Conservation (phyloP, 2,888 invertebrate genomes). For the Microplitis manilae region DNA sequence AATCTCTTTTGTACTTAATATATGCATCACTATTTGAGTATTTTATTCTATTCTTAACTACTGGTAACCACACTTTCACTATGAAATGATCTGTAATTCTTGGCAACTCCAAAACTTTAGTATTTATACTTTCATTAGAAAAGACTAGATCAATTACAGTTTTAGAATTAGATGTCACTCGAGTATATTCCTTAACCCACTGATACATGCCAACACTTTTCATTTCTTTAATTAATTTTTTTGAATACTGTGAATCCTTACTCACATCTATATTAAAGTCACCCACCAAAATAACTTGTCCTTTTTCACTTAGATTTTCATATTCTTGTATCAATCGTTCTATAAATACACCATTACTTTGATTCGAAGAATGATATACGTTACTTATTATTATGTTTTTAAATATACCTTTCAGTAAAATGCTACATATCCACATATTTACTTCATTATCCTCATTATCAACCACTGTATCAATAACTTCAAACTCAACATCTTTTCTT, state of each 20-base stretch:
- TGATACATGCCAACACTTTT: not conserved
- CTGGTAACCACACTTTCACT: not conserved
- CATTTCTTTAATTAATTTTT: not conserved
- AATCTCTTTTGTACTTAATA: constrained; percentile 9
- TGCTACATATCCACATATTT: constrained; percentile 11
- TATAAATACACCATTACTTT: constrained; percentile 9
- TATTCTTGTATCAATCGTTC: constrained; percentile 9
- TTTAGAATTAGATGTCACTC: not conserved
- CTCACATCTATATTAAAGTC: constrained; percentile 7
- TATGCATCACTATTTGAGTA: not conserved
- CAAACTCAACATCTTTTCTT: not conserved
- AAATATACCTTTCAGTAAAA: not conserved
- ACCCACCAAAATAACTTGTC: constrained; percentile 8
- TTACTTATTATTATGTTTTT: not conserved
- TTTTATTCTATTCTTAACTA: not conserved
- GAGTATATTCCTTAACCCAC: not conserved
- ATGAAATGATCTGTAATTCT: not conserved
- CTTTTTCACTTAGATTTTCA: not conserved
- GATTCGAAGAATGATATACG: constrained; percentile 9
- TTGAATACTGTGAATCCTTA: constrained; percentile 7
- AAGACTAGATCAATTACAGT: not conserved
- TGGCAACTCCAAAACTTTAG: not conserved
- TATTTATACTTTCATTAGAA: constrained; percentile 5
- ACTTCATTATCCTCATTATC: not conserved
- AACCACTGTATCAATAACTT: not conserved